Conservation (phyloP, 2,888 invertebrate genomes). For the Disparrhopalites patrizii region DNA sequence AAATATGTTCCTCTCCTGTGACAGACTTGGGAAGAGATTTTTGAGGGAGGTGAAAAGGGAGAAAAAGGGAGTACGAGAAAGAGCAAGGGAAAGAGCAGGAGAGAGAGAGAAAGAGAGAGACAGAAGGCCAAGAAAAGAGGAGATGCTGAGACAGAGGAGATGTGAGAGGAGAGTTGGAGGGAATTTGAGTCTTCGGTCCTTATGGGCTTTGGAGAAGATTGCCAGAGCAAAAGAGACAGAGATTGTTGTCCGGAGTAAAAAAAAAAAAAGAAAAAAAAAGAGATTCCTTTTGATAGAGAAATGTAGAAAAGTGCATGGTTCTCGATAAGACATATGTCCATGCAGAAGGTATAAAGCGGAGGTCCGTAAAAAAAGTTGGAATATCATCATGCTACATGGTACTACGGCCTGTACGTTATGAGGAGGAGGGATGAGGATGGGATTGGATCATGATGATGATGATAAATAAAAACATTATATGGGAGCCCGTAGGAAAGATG, state of each 20-base stretch:
- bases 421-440: conserved; percentile 15
- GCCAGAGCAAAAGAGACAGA: background rate
- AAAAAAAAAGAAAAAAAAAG: background rate
- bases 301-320: background rate
- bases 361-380: no score
- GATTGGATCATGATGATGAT: conserved; percentile 22
- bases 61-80: no score
- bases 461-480: conserved; percentile 31
- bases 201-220: background rate
- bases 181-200: background rate
- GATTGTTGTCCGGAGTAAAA: background rate
- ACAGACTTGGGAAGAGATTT: no score
- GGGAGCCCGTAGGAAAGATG: conserved; percentile 33
- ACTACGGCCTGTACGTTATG: background rate
- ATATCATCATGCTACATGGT: no score
- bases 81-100: no score
- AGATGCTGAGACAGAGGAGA: no score
- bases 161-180: background rate
- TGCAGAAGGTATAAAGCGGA: background rate
- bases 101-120: background rate
- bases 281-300: background rate
- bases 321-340: background rate
- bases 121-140: no score
- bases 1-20: no score
- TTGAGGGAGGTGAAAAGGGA: no score